Conservation (phyloP, 2,888 invertebrate species). For the Lochmaea capreae region DNA sequence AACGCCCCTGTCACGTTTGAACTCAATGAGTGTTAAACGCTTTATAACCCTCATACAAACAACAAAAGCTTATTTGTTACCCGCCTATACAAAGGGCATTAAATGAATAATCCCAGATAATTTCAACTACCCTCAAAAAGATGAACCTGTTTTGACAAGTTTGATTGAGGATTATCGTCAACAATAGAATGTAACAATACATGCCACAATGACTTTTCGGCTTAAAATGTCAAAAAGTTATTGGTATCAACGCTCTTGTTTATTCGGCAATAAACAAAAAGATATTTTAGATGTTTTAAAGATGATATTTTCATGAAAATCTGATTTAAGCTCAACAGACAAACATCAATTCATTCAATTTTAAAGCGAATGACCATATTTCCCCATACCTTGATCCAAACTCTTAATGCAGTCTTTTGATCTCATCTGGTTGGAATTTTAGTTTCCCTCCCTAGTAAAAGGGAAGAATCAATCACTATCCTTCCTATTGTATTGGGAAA, state of each 20-base stretch:
- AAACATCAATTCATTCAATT: no score
- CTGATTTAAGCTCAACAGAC: no score
- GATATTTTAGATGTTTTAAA: no score
- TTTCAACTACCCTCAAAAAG: background rate
- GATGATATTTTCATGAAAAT: no score
- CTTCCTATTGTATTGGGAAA: no score
- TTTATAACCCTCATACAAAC: background rate
- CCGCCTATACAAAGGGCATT: slow-evolving; percentile 12
- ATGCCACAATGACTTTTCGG: background rate
- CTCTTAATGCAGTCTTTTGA: no score
- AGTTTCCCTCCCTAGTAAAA: no score
- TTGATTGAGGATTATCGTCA: background rate
- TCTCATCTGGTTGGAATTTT: no score
- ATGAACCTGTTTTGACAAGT: background rate
- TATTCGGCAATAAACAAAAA: no score
- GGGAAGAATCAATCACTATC: no score
- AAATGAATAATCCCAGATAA: slow-evolving; percentile 5
- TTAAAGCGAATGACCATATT: no score
- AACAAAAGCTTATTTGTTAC: slow-evolving; percentile 8
- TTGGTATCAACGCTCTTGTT: background rate
- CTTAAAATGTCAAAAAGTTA: background rate
- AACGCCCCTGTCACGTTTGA: background rate
- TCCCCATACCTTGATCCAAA: no score
- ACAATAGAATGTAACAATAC: background rate
- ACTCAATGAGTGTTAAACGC: slow-evolving; percentile 7